Evolutionary conservation across 2,113 vertebrate species (phyloP).

Genomic region (Eidolon helvum): DNA sequence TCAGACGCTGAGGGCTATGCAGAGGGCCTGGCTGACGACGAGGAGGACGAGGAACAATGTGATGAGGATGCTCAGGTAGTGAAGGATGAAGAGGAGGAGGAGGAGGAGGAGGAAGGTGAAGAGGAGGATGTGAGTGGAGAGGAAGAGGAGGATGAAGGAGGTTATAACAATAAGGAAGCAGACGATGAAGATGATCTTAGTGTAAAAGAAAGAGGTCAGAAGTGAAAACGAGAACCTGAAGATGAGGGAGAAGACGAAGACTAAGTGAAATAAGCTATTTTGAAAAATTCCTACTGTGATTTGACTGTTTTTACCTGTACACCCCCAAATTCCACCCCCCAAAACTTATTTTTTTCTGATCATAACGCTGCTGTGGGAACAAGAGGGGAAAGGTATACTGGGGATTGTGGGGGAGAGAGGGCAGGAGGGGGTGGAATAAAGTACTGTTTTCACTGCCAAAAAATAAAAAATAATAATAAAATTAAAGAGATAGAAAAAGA

Average conservation of each 20-base stretch:
- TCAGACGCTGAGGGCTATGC: slow-evolving; percentile 94
- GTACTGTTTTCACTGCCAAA: slow-evolving; percentile 86
- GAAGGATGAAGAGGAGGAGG: slow-evolving; percentile 86
- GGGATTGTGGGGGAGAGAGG: slow-evolving; percentile 81
- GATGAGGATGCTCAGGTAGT: slow-evolving; percentile 93
- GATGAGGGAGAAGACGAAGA: slow-evolving; percentile 97
- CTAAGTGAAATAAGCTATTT: slow-evolving; percentile 85
- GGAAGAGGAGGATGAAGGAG: slow-evolving; percentile 91
- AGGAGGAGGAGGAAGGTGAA: slow-evolving; percentile 91
- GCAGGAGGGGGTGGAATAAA: slow-evolving; percentile 81
- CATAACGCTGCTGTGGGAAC: slow-evolving; percentile 93
- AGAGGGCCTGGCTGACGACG: slow-evolving; percentile 92
- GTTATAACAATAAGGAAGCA: slow-evolving; percentile 89
- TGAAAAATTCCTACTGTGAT: slow-evolving; percentile 90
- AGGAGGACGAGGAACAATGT: slow-evolving; percentile 86
- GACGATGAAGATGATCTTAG: slow-evolving; percentile 87
- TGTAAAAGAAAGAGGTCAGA: slow-evolving; percentile 92
- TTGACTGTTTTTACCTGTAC: slow-evolving; percentile 93
- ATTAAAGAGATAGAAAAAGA: no score
- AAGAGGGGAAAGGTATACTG: slow-evolving; percentile 85
- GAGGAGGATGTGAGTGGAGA: slow-evolving; percentile 91
- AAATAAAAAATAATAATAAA: no score
- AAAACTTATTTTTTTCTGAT: slow-evolving; percentile 81
- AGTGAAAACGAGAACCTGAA: slow-evolving; percentile 97
- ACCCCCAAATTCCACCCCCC: slow-evolving; percentile 62